Evolutionary conservation across 2,888 invertebrate genomes (phyloP), one percentile per base, ranked within the genome.

Genomic region (Crossocerus cetratus): DNA sequence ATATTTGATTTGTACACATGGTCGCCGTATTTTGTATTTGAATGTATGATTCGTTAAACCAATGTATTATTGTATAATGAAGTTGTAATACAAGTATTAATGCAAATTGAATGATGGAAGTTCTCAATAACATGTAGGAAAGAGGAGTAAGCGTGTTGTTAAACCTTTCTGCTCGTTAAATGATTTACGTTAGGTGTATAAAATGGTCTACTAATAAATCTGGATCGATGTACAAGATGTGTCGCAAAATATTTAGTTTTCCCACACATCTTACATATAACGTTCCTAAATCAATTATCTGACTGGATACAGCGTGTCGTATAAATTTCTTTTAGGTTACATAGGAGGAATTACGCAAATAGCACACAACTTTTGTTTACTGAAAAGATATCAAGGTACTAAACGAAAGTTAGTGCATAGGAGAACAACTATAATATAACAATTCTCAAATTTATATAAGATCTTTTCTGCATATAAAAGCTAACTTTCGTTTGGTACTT

Each of bases 131-230:
- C 32, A 57, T 67, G 69, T 56, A 57, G 76, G 66, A 66, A 60
- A 60, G 55, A 59, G 45, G 65, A 63, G 59, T 60, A 81, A 68
- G 59, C 64, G 65, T 71, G 13, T 68, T 72, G 76, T 74, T 78
- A 58, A 43, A 68, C 43, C 58, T 64, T 69, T 68, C 61, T 75
- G 58, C 56, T 73, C 63, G 65, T 76, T 72, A 44, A 74, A 67
- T 42, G 55, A 69, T 68, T 78, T 72, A 69, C 66, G 71, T 80
- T 66, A 53, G 63, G 42, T 81, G 73, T 81, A 80, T 61, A 72
- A 73, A 81, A 60, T 73, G 64, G 67, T 66, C 63, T 69, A 45
- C 14, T 57, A 57, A 75, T 56, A 21, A 58, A 72, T 79, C 66
- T 70, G 65, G 71, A 78, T 74, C 69, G 67, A 21, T 77, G 69